Conservation (phyloP, 1,140 invertebrate genomes). For the Helicorthomorpha holstii region DNA sequence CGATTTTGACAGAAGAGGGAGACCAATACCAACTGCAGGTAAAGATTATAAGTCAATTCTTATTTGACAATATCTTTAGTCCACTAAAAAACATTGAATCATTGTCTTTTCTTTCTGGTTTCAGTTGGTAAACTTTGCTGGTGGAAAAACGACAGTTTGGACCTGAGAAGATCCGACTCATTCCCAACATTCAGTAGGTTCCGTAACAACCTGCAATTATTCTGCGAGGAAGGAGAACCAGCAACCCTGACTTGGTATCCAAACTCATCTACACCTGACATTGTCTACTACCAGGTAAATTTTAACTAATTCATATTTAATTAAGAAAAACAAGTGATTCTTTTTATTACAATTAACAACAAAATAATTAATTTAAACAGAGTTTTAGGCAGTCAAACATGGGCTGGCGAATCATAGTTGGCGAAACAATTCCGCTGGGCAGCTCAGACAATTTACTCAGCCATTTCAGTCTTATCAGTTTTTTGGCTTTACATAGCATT, state of each 20-base stretch:
- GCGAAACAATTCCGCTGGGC: constrained; percentile 39
- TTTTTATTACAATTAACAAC: constrained; percentile 10
- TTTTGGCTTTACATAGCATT: too few relatives aligned
- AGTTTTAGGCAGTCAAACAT: constrained; percentile 79
- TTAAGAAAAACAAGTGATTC: background rate
- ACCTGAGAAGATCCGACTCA: constrained; percentile 58
- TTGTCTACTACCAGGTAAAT: constrained; percentile 65
- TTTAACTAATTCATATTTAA: background rate
- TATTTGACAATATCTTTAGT: background rate
- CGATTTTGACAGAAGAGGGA: constrained; percentile 58
- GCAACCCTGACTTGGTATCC: constrained; percentile 63
- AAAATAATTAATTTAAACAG: too few relatives aligned
- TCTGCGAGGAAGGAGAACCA: constrained; percentile 49
- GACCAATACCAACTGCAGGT: constrained; percentile 55
- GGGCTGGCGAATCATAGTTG: constrained; percentile 75
- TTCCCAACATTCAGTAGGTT: constrained; percentile 64
- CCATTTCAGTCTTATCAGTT: too few relatives aligned
- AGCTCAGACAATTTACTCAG: too few relatives aligned
- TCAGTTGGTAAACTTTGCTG: constrained; percentile 60
- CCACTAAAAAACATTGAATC: background rate
- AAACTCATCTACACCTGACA: constrained; percentile 76
- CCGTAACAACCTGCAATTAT: constrained; percentile 48
- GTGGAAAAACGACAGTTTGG: constrained; percentile 43
- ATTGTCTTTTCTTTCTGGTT: constrained; percentile 15
- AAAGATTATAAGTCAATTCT: constrained; percentile 2